These are phyloP conservation scores for Hoplias malabaricus DNA, from an alignment of 2,113 vertebrate genomes.

Conservation along the genomic window DNA sequence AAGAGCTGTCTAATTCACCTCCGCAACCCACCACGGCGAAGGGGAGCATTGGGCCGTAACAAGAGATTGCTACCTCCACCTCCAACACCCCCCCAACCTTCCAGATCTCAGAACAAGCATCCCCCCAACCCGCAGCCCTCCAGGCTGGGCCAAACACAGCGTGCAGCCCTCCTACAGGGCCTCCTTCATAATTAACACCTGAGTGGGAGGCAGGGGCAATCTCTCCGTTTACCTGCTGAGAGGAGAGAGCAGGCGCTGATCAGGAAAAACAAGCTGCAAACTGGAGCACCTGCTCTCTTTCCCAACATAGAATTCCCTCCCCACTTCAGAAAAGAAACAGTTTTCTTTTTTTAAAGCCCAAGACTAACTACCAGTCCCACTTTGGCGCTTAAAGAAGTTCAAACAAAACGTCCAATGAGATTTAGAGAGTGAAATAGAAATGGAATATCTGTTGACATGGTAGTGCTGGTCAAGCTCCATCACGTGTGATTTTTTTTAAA, in stretches of 20 bases:
- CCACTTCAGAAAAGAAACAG: background rate
- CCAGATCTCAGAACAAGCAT: conserved; percentile 26
- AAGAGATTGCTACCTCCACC: conserved; percentile 23
- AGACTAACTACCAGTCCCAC: background rate
- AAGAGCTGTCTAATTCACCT: conserved; percentile 66
- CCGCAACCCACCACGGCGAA: conserved; percentile 46
- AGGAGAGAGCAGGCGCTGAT: conserved; percentile 37
- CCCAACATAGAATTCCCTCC: conserved; percentile 10
- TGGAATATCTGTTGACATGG: background rate
- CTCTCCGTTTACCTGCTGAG: conserved; percentile 44
- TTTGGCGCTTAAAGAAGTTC: background rate
- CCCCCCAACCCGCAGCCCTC: conserved; percentile 40
- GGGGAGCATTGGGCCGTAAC: conserved; percentile 22
- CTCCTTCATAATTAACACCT: conserved; percentile 72
- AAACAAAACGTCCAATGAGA: background rate
- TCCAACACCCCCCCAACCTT: background rate
- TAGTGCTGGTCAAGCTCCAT: background rate
- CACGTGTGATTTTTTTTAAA: background rate
- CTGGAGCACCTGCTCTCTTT: conserved; percentile 45
- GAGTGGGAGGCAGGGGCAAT: conserved; percentile 61
- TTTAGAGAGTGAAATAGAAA: background rate
- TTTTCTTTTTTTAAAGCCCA: background rate
- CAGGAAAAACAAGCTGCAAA: conserved; percentile 45
- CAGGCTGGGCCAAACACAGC: conserved; percentile 32
- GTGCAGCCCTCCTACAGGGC: conserved; percentile 30